Base-by-base conservation (phyloP, 2,113 vertebrate genomes). In the Podarcis cretensis region DNA sequence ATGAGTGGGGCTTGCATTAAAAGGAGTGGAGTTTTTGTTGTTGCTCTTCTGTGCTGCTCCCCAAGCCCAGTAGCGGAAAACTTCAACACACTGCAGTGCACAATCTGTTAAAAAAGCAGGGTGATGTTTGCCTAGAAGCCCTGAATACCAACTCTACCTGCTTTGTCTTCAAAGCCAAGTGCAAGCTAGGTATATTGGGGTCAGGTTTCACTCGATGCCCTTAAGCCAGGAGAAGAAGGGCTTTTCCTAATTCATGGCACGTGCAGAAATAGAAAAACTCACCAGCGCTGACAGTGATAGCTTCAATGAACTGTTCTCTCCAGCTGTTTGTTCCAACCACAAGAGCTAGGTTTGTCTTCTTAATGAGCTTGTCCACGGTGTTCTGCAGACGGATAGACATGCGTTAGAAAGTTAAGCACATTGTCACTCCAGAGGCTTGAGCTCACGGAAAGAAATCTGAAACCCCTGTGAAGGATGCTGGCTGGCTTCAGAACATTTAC, bases 281-380 rank as follows among this genome's bases (percentile, higher is more conserved):
- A 99, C 99, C 99, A 23, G 99, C 99, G 2, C 98, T 99, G 94
- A 99, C 98, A 0, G 98, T 98, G 93, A 99, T 98, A 3, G 99
- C 99, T 90, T 99, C 98, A 25, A 98, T 97, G 86, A 99, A 99
- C 95, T 99, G 99, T 88, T 99, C 98, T 90, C 98, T 98, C 99
- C 99, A 99, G 97, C 97, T 98, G 97, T 99, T 99, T 0, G 98
- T 99, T 85, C 98, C 98, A 23, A 99, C 98, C 95, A 99, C 96
- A 57, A 99, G 97, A 73, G 99, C 99, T 94, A 99, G 96, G 96
- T 99, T 99, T 1, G 99, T 99, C 97, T 99, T 99, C 97, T 99
- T 99, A 85, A 99, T 98, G 89, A 99, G 98, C 95, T 99, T 99
- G 94, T 99, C 99, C 93, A 99, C 99, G 0, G 98, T 99, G 91